A percentile compares a stretch with the other conserved stretches of the same genome.
These are phyloP conservation scores for Acleris laterana DNA, from an alignment of 2,888 invertebrate genomes.

Conservation along the genomic window DNA sequence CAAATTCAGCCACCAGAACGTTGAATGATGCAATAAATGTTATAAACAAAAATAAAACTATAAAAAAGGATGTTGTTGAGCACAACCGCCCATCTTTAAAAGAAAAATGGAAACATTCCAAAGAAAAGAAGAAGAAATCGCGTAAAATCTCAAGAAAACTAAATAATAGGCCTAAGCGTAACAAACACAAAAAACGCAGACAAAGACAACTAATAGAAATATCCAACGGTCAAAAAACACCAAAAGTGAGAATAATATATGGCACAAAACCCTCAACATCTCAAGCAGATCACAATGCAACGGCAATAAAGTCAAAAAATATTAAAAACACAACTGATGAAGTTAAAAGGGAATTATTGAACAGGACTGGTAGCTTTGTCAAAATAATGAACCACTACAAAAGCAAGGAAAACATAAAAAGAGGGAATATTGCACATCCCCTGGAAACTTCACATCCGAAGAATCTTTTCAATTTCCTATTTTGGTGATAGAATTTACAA, in stretches of 20 bases:
- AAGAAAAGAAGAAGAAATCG: background rate
- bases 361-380: background rate
- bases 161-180: background rate
- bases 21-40: too few relatives aligned
- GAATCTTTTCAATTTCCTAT: too few relatives aligned
- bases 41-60: too few relatives aligned
- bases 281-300: background rate
- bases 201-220: background rate
- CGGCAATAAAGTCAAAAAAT: background rate
- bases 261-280: background rate
- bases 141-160: background rate
- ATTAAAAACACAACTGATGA: background rate
- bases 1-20: too few relatives aligned
- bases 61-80: background rate
- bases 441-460: too few relatives aligned
- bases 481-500: too few relatives aligned
- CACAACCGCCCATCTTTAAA: background rate
- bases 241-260: background rate
- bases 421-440: too few relatives aligned
- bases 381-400: background rate
- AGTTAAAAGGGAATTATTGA: background rate
- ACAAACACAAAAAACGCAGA: slow-evolving; percentile 1
- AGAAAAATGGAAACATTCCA: background rate
- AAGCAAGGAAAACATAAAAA: background rate
- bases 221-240: background rate